phyloP scores from a whole-genome alignment of 2,888 invertebrate species.

The Cephus sareptanus region DNA sequence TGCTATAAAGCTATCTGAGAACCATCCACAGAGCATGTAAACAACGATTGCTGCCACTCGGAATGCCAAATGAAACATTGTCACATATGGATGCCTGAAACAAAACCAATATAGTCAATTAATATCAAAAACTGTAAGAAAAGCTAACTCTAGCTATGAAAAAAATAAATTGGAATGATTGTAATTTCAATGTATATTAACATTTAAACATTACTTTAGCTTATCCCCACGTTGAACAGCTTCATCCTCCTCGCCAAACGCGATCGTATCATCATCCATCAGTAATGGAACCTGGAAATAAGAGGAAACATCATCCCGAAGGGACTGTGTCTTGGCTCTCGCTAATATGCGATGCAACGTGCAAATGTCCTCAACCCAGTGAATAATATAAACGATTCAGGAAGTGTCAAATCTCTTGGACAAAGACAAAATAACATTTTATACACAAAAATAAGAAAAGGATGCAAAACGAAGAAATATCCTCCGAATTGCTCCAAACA shows the following conservation, averaged over 20 bases:
- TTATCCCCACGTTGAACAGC: constrained; percentile 63
- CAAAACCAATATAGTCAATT: constrained; percentile 14
- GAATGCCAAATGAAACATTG: constrained; percentile 91
- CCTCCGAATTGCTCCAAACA: background rate
- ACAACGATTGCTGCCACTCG: constrained; percentile 84
- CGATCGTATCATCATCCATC: constrained; percentile 86
- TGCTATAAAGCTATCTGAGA: constrained; percentile 93
- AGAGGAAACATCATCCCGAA: constrained; percentile 38
- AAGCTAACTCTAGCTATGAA: constrained; percentile 19
- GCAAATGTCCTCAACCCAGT: too few species aligned
- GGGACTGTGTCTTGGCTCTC: constrained; percentile 7
- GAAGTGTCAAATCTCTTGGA: background rate
- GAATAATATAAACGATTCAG: background rate
- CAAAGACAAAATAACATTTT: background rate
- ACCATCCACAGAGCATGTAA: constrained; percentile 91
- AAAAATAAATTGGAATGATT: constrained; percentile 15
- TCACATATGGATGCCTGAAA: constrained; percentile 91
- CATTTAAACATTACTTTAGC: constrained; percentile 56
- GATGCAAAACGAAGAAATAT: background rate
- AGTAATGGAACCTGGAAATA: constrained; percentile 80
- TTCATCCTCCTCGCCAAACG: constrained; percentile 87
- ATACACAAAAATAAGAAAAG: background rate
- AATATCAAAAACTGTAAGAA: background rate
- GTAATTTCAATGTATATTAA: too few species aligned
- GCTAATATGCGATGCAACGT: background rate